A percentile compares a stretch with the other conserved stretches of the same genome.
These are phyloP conservation scores for Pristionchus maxplancki DNA, from an alignment of 2,888 invertebrate genomes.

Conservation along the genomic window DNA sequence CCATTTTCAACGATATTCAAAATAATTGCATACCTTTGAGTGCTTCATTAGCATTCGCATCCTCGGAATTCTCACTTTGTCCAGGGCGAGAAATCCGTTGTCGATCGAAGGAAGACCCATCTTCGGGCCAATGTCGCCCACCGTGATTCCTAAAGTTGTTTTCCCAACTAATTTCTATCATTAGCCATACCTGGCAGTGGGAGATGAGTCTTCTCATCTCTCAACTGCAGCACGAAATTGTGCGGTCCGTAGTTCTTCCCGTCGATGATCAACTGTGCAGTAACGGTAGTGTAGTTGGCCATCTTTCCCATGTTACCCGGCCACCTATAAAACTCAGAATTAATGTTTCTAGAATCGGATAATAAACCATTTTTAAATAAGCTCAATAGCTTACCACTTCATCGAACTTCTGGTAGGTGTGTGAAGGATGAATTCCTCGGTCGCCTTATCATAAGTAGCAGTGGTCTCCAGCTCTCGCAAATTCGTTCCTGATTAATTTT, in stretches of 20 bases:
- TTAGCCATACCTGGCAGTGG: conserved; percentile 80
- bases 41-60: conserved; percentile 94
- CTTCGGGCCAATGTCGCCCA: conserved; percentile 96
- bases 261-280: conserved; percentile 83
- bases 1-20: not conserved
- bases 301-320: conserved; percentile 95
- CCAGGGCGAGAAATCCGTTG: conserved; percentile 92
- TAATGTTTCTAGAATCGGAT: too few species aligned
- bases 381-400: conserved; percentile 63
- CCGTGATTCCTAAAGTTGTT: conserved; percentile 83
- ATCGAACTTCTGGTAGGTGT: conserved; percentile 90
- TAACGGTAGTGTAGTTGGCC: conserved; percentile 81
- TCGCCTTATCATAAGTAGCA: conserved; percentile 89
- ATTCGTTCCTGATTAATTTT: conserved; percentile 85
- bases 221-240: not conserved
- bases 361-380: too few species aligned
- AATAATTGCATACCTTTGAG: conserved; percentile 84
- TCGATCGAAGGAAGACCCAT: conserved; percentile 93
- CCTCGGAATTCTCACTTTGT: conserved; percentile 90
- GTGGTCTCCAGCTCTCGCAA: conserved; percentile 93
- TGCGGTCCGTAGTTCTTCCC: conserved; percentile 80
- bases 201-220: not conserved
- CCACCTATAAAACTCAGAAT: conserved; percentile 88
- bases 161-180: too few species aligned
- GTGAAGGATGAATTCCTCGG: conserved; percentile 90